Conservation (phyloP, 2,797 vertebrate genomes). For the Anguilla obscura region DNA sequence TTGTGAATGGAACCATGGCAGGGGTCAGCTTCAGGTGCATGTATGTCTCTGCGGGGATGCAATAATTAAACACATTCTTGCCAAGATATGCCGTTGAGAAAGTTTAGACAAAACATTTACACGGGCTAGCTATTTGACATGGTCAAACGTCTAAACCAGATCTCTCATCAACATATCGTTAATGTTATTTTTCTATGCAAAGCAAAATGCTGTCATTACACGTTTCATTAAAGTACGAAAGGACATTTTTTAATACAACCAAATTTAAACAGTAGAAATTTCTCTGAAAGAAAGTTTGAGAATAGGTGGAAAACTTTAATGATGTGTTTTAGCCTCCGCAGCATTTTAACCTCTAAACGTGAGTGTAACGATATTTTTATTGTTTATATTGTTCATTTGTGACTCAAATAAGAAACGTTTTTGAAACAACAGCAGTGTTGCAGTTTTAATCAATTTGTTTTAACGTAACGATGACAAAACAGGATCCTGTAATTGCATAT, state of each 20-base stretch:
- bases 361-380: too few species aligned
- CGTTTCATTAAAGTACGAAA: not conserved
- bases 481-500: not conserved
- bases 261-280: not conserved
- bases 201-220: not conserved
- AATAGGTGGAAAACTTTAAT: not conserved
- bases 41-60: not conserved
- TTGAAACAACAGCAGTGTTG: not conserved
- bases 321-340: not conserved
- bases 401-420: too few species aligned
- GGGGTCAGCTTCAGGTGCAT: not conserved
- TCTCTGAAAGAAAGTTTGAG: not conserved
- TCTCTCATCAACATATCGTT: not conserved
- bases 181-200: not conserved
- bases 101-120: not conserved
- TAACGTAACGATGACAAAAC: not conserved
- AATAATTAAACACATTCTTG: not conserved
- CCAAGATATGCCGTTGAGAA: not conserved
- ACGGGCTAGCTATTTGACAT: not conserved
- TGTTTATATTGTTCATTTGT: too few species aligned
- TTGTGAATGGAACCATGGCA: not conserved
- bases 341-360: not conserved
- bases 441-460: not conserved
- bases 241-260: not conserved
- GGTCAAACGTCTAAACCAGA: not conserved